Conservation (phyloP, 2,797 vertebrate species). For the Aplochiton taeniatus region DNA sequence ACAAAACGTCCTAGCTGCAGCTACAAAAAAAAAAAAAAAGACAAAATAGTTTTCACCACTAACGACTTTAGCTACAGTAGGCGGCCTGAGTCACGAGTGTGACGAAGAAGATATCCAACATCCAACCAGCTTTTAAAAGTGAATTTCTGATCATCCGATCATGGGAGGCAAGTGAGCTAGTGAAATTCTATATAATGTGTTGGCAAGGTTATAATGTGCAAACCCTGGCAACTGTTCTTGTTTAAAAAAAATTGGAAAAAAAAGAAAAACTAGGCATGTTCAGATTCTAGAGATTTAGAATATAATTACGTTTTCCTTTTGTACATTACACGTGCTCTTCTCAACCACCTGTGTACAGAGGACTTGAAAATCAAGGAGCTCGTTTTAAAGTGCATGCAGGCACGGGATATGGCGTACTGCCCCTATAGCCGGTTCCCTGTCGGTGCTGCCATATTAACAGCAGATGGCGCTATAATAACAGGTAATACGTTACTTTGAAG, state of each 20-base stretch:
- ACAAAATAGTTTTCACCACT: background rate
- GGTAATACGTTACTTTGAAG: conserved; percentile 50
- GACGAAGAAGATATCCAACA: no score
- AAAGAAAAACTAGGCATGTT: no score
- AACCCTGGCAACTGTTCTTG: no score
- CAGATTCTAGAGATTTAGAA: no score
- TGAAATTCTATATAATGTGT: no score
- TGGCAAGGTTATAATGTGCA: no score
- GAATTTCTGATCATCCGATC: no score
- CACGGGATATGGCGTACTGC: conserved; percentile 73
- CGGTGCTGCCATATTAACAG: conserved; percentile 73
- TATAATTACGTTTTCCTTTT: background rate
- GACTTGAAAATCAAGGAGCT: conserved; percentile 62
- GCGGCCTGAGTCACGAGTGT: no score
- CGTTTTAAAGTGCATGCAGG: conserved; percentile 71
- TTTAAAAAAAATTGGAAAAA: no score
- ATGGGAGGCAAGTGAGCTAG: no score
- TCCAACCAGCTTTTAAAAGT: no score
- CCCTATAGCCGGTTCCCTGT: conserved; percentile 77
- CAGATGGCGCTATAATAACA: conserved; percentile 75
- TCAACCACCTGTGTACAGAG: conserved; percentile 25
- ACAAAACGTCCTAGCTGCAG: no score
- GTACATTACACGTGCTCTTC: background rate
- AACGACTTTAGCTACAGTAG: background rate
- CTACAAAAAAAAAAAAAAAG: background rate